Evolutionary conservation across 1,140 invertebrate genomes (phyloP).

Genomic region (Trichomalopsis sarcophagae): DNA sequence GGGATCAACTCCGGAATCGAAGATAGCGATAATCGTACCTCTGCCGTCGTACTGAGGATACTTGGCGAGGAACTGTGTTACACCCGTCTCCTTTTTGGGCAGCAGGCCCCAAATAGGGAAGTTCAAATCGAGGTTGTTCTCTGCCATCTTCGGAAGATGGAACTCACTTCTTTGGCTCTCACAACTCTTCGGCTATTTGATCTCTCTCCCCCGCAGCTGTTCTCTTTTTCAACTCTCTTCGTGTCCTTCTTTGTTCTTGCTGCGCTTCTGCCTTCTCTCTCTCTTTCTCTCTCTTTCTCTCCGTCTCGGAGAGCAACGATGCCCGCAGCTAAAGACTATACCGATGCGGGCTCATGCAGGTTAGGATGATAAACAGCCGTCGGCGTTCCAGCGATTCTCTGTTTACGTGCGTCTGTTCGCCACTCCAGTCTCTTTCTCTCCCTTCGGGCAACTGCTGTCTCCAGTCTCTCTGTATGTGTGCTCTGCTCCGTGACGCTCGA

Average conservation of each 20-base stretch:
- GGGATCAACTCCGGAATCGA: conserved; percentile 98
- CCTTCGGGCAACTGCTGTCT: not conserved
- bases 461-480: not conserved
- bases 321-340: not conserved
- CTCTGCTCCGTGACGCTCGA: not conserved
- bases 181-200: not conserved
- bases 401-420: not conserved
- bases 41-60: conserved; percentile 96
- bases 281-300: not conserved
- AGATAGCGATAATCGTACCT: conserved; percentile 93
- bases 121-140: conserved; percentile 81
- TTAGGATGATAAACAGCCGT: not conserved
- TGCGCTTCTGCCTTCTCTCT: not conserved
- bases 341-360: not conserved
- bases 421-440: not conserved
- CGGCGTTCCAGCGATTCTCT: not conserved
- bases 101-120: conserved; percentile 89
- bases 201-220: not conserved
- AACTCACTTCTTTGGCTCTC: not conserved
- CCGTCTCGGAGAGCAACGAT: not conserved
- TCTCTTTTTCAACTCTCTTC: not conserved
- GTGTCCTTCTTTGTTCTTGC: not conserved
- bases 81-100: conserved; percentile 97
- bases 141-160: conserved; percentile 72
- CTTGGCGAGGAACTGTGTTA: conserved; percentile 90